Percentiles rank a stretch among this genome's conserved stretches.
These are phyloP conservation scores for Columba guinea DNA, from an alignment of 2,797 vertebrate species.

Conservation along the genomic window DNA sequence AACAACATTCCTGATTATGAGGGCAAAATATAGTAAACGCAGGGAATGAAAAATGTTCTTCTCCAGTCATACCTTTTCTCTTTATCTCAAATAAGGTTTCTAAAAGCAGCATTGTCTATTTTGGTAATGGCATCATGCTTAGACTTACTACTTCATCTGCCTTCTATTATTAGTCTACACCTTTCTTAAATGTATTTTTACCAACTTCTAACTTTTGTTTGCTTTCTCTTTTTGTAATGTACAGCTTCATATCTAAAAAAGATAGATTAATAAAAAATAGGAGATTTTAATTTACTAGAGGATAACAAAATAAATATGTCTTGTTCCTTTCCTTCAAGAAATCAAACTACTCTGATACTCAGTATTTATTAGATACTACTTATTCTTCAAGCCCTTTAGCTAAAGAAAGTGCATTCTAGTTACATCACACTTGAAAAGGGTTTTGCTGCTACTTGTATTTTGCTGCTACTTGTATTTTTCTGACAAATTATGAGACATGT, in stretches of 20 bases:
- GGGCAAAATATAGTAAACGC: background rate
- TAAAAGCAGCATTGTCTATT: background rate
- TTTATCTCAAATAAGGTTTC: background rate
- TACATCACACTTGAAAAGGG: background rate
- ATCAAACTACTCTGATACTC: background rate
- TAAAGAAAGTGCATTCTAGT: background rate
- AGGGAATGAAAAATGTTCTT: background rate
- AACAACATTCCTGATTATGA: rapidly evolving
- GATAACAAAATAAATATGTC: background rate
- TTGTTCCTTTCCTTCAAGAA: background rate
- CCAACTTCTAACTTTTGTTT: background rate
- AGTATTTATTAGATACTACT: background rate
- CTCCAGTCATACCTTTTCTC: rapidly evolving
- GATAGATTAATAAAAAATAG: background rate
- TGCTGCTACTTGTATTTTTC: background rate
- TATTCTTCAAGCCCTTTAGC: background rate
- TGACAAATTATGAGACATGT: background rate
- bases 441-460: background rate
- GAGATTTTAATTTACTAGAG: background rate
- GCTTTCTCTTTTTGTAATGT: background rate
- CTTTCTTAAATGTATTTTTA: background rate
- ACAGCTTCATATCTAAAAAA: background rate
- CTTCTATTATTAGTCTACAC: background rate
- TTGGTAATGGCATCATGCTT: background rate
- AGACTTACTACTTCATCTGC: background rate